Percentiles rank a stretch among this genome's conserved stretches.
Evolutionary conservation across 2,113 vertebrate species (phyloP).

Genomic region (Istiophorus platypterus): DNA sequence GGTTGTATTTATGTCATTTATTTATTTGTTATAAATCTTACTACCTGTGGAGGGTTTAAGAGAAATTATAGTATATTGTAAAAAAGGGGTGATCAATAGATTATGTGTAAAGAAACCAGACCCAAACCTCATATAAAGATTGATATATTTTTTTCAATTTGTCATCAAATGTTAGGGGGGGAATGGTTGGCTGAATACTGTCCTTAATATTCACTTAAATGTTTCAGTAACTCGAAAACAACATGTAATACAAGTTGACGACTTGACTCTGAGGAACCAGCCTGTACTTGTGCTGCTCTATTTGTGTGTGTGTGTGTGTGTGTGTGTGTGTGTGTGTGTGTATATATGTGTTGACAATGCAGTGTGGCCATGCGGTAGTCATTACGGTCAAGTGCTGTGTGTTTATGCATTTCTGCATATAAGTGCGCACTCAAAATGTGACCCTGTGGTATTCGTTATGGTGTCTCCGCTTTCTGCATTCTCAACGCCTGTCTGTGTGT

Average conservation of each 20-base stretch:
- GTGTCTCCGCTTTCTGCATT: slow-evolving; percentile 17
- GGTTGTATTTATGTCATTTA: neutral
- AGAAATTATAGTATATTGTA: too few species aligned
- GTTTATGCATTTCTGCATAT: slow-evolving; percentile 38
- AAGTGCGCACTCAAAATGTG: slow-evolving; percentile 40
- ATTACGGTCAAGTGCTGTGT: slow-evolving; percentile 53
- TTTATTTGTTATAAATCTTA: too few species aligned
- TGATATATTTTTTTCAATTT: neutral
- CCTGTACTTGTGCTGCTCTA: slow-evolving; percentile 1
- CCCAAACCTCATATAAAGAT: too few species aligned
- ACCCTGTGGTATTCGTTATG: slow-evolving; percentile 28
- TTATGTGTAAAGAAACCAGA: too few species aligned
- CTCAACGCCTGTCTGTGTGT: neutral
- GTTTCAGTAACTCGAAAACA: neutral
- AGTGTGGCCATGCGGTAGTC: slow-evolving; percentile 35
- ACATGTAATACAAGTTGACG: slow-evolving; percentile 16
- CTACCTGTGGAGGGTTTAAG: too few species aligned
- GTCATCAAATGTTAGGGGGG: neutral
- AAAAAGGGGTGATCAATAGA: too few species aligned
- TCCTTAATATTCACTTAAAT: neutral
- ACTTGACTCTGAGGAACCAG: slow-evolving; percentile 20
- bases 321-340: slow-evolving; percentile 16
- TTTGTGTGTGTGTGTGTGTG: slow-evolving; percentile 11
- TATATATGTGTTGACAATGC: slow-evolving; percentile 25
- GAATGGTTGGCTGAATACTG: neutral